Evolutionary conservation across 2,113 vertebrate genomes (phyloP).

Genomic region (Fulmarus glacialis): DNA sequence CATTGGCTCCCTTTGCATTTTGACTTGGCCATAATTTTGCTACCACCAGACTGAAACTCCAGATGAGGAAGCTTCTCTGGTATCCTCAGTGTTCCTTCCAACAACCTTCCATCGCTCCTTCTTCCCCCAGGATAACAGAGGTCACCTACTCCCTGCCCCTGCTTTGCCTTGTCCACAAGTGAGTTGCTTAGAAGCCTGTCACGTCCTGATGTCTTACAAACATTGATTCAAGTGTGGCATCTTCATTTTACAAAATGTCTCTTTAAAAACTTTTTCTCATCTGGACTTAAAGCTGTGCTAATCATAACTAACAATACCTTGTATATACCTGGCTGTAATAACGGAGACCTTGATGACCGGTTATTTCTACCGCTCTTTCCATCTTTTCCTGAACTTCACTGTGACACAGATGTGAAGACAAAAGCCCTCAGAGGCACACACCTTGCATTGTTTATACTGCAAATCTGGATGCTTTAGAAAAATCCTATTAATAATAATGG

Average conservation of each 20-base stretch:
- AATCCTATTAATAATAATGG: not conserved
- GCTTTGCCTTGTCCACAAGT: not conserved
- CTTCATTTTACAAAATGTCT: not conserved
- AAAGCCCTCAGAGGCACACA: not conserved
- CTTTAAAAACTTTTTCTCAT: not conserved
- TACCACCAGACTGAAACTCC: not conserved
- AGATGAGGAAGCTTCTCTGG: not conserved
- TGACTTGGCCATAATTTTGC: not conserved
- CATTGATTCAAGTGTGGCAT: not conserved
- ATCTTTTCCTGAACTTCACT: not conserved
- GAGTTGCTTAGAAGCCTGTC: not conserved
- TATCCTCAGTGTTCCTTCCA: no score
- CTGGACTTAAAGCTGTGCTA: no score
- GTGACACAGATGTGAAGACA: fast-evolving
- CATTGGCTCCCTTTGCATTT: not conserved
- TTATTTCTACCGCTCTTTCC: not conserved
- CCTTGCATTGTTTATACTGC: fast-evolving
- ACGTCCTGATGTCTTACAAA: not conserved
- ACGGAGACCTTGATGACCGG: fast-evolving
- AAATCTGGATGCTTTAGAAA: not conserved
- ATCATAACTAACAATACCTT: not conserved
- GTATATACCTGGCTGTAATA: not conserved
- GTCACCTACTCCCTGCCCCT: not conserved
- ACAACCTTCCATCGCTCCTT: not conserved
- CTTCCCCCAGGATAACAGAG: not conserved